phyloP scores from a whole-genome alignment of 2,888 invertebrate genomes.

The Microplitis deprimator region DNA sequence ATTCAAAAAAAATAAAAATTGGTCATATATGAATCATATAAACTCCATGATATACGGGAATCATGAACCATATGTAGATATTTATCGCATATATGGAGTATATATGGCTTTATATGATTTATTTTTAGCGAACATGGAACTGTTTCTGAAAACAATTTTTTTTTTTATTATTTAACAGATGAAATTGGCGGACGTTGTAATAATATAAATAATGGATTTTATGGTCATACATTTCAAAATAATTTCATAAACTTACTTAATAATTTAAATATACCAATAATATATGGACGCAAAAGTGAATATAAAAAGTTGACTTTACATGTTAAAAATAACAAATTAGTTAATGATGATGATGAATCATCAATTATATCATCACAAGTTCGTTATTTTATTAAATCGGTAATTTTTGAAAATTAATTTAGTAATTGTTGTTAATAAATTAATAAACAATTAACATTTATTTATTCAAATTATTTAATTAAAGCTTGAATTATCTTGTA shows the following conservation, averaged over 20 bases:
- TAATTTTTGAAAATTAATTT: constrained; percentile 36
- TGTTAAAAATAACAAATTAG: constrained; percentile 38
- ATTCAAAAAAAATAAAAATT: too few species aligned
- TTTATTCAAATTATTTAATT: background rate
- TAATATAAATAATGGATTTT: constrained; percentile 49
- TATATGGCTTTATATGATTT: background rate
- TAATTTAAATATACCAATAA: constrained; percentile 46
- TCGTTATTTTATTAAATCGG: constrained; percentile 55
- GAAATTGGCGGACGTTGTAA: constrained; percentile 49
- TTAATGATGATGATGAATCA: constrained; percentile 40
- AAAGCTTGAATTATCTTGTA: constrained; percentile 1
- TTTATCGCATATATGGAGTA: too few species aligned
- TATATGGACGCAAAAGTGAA: constrained; percentile 3
- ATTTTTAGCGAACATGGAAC: constrained; percentile 26
- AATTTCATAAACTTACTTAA: constrained; percentile 48
- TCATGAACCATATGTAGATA: too few species aligned
- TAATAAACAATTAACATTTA: background rate
- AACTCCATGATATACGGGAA: too few species aligned
- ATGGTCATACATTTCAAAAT: constrained; percentile 52
- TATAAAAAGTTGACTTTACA: constrained; percentile 43
- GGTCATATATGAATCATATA: too few species aligned
- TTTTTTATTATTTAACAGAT: constrained; percentile 42
- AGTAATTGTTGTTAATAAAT: background rate
- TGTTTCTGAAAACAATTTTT: too few species aligned
- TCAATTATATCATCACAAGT: constrained; percentile 53